Evolutionary conservation across 2,888 invertebrate species (phyloP).

Genomic region (Ectobius pallidus): DNA sequence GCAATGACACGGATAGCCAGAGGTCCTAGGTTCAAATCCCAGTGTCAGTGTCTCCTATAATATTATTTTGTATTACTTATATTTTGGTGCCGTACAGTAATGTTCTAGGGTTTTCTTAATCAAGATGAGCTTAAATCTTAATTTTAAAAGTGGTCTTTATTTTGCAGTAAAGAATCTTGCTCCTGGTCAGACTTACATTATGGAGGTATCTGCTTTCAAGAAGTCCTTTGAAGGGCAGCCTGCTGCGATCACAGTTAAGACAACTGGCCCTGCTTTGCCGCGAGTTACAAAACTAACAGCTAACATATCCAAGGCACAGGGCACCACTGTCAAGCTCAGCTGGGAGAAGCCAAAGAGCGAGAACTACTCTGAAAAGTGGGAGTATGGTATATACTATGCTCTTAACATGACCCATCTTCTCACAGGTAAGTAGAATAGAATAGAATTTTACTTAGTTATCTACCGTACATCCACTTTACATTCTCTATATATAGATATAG

Average conservation of each 20-base stretch:
- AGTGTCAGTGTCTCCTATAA: no score
- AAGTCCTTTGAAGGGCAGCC: conserved; percentile 60
- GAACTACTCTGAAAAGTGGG: conserved; percentile 55
- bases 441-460: no score
- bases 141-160: no score
- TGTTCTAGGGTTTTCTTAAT: no score
- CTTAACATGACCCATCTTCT: conserved; percentile 62
- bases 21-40: no score
- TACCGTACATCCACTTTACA: no score
- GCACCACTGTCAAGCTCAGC: conserved; percentile 25
- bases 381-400: conserved; percentile 77
- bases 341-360: conserved; percentile 17
- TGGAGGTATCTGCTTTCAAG: conserved; percentile 69
- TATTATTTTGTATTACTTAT: no score
- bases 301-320: conserved; percentile 9
- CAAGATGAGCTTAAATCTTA: no score
- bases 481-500: no score
- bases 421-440: conserved; percentile 61
- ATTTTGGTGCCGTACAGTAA: no score
- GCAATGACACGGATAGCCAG: no score
- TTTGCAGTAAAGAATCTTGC: conserved; percentile 61
- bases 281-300: conserved; percentile 11
- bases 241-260: conserved; percentile 33
- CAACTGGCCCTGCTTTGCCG: conserved; percentile 36
- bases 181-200: conserved; percentile 60